phyloP scores from a whole-genome alignment of 2,888 invertebrate genomes.

The Aricia artaxerxes region DNA sequence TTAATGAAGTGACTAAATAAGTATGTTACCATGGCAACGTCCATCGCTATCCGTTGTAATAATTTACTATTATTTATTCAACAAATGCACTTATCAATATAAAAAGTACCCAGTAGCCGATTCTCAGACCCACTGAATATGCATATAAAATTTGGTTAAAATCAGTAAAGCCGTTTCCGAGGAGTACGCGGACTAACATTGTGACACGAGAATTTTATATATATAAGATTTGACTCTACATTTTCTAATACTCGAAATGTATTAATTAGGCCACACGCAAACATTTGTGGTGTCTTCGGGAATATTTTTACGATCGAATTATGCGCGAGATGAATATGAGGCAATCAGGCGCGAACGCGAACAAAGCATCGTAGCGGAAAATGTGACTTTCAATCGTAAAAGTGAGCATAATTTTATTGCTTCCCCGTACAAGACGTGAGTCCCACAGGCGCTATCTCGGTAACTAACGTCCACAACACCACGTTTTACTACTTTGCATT shows the following conservation, averaged over 20 bases:
- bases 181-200: too few species aligned
- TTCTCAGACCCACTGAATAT: too few species aligned
- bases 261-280: constrained; percentile 36
- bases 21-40: too few species aligned
- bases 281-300: constrained; percentile 56
- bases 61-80: too few species aligned
- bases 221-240: too few species aligned
- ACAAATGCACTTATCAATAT: too few species aligned
- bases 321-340: constrained; percentile 71
- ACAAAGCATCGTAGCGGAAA: constrained; percentile 74
- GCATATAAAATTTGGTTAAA: too few species aligned
- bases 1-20: too few species aligned
- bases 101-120: too few species aligned
- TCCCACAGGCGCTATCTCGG: constrained; percentile 55
- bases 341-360: constrained; percentile 68
- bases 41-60: too few species aligned
- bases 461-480: constrained; percentile 48
- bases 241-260: background rate
- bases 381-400: constrained; percentile 75
- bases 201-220: too few species aligned
- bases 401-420: constrained; percentile 68
- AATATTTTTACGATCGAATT: constrained; percentile 71
- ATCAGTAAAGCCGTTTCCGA: too few species aligned
- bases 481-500: constrained; percentile 51
- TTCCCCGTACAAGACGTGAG: constrained; percentile 62